phyloP scores from a whole-genome alignment of 2,113 vertebrate genomes.

The Syngnathus scovelli region DNA sequence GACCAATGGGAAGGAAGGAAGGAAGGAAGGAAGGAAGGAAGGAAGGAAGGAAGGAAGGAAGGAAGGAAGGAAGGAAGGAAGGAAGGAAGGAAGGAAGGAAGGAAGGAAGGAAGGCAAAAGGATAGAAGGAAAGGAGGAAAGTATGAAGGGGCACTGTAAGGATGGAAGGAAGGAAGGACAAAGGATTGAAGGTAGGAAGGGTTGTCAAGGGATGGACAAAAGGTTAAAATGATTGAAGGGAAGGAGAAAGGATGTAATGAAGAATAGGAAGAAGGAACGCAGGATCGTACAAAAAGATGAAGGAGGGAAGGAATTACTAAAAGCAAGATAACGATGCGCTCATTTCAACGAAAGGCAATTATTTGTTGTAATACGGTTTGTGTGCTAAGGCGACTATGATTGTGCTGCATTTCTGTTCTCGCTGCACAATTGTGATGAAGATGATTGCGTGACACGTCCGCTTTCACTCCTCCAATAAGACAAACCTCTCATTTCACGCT shows the following conservation, averaged over 20 bases:
- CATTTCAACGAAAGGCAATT: neutral
- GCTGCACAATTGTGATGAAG: constrained; percentile 37
- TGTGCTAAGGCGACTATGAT: neutral
- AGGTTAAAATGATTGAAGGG: no score
- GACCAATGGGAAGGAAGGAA: neutral
- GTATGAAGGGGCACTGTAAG: neutral
- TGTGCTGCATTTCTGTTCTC: constrained; percentile 30
- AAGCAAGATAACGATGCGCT: neutral
- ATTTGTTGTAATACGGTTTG: neutral
- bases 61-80: neutral
- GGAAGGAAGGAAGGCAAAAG: neutral
- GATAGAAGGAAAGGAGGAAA: neutral
- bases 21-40: neutral
- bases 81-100: neutral
- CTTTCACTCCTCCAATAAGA: constrained; percentile 57
- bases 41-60: neutral
- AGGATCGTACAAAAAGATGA: neutral
- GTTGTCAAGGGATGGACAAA: neutral
- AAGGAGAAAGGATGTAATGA: no score
- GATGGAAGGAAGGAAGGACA: neutral
- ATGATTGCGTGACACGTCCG: constrained; percentile 38
- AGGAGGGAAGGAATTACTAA: neutral
- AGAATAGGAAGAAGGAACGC: neutral
- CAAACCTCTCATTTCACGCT: constrained; percentile 2
- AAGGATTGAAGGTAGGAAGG: neutral